Base-by-base conservation (phyloP, 2,888 invertebrate genomes). In the Drosophila kanekoi region DNA sequence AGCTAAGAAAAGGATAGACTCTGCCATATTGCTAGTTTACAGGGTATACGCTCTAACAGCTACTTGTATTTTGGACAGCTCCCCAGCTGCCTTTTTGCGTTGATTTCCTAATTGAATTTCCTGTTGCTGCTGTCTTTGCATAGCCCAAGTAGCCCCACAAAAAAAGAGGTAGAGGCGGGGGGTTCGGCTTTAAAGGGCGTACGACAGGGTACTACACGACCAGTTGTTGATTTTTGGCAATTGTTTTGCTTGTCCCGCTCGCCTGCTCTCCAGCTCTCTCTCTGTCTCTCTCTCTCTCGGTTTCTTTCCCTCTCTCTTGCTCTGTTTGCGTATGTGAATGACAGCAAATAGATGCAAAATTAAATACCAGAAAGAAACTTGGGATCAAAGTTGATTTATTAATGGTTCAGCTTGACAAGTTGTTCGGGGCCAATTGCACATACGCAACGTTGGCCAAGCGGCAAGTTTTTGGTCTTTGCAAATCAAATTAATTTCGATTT, bases 401-500 rank as follows among this genome's bases (percentile, higher is more conserved):
- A 87, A 90, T 89, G 88, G 89, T 52, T 49, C 65, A 54, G 63
- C 70, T 68, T 81, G 85, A 83, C 85, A 78, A 71, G 62, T 60
- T 63, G 70, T 78, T 74, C 66, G 23, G 66, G 28, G 28, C 28
- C 28, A 8, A 28, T 72, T 72, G 54, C 63, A 32, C 43, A 65
- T 20, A 58, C 57, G 44, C 60, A 53, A 56, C 11, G 23, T 48
- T 63, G 52, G 16, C 40, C 38, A 10, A 23, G 40, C 14, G 28
- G 53, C 38, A 38, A 14, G 10, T 16, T 44, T 20, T 23, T 16
- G 40, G 23, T 10, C 37, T 13, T 37, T 20, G 51, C 67, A 64
- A 72, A 76, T 79, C 64, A 86, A 87, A 86, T 86, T 86, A 87
- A 83, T 77, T 79, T 79, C 68, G 66, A 81, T 74, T 87, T 77